Base-by-base conservation (phyloP, 1,140 invertebrate genomes). In the Trichomalopsis sarcophagae region DNA sequence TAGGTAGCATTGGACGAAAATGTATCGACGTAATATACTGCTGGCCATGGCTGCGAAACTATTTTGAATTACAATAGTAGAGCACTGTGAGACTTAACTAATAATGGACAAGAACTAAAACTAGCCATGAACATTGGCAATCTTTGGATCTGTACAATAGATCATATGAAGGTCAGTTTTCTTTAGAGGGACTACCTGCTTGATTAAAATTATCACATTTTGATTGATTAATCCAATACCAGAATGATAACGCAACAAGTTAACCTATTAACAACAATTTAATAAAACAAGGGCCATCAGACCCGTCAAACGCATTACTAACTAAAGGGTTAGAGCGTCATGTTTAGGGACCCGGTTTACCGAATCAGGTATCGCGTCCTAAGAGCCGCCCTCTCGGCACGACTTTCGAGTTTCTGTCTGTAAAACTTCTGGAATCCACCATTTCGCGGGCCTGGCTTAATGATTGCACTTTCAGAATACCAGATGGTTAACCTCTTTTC, bases 401-500 rank as follows among this genome's bases (percentile, higher is more conserved):
- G 27, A 27, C 27, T 27, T 1, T 1, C 27, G 27, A 27, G 27
- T 27, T 27, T 71, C 68, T 71, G 68, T 27, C 68, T 71, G 23
- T 30, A 27, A 27, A 23, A 23, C 68, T 71, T 23, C 27, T 27
- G 21, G 68, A 23, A 5, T 71, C n/a, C 27, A 30, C 68, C 27
- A 71, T 71, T 71, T 27, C 68, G 13, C 68, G 68, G 68, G 27
- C 68, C 68, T 33, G 68, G 68, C 68, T 71, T 71, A 27, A 27
- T 30, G 13, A 11, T 71, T 13, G 68, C 68, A 23, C 68, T 71
- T 27, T 4, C 68, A 71, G 68, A 71, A 71, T 71, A 71, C 68
- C 2, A 71, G 10, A 23, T n/a, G 17, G 27, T 71, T 30, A 13
- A 11, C 13, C 27, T 71, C 68, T 23, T 11, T 71, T 71, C 13